phyloP scores from a whole-genome alignment of 2,113 vertebrate species.

The Dasyurus viverrinus region DNA sequence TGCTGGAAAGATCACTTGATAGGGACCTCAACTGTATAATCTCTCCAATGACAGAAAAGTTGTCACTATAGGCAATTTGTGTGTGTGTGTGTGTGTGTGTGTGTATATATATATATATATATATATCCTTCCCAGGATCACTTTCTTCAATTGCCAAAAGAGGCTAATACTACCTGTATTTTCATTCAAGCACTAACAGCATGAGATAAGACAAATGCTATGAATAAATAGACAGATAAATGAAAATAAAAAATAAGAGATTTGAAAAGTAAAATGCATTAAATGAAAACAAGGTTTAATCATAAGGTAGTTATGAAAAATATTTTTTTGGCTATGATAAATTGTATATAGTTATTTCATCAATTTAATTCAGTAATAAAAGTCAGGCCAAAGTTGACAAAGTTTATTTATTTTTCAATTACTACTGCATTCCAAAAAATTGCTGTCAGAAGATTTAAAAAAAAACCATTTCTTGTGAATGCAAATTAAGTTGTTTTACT shows the following conservation, averaged over 20 bases:
- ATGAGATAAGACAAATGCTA: slow-evolving; percentile 9
- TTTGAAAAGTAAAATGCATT: background rate
- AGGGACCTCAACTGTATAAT: background rate
- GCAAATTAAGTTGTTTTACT: background rate
- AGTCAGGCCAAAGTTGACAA: background rate
- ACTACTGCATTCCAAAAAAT: background rate
- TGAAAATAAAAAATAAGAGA: background rate
- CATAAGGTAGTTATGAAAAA: slow-evolving; percentile 8
- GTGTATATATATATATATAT: too few species aligned
- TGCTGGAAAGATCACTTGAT: background rate
- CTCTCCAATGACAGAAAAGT: background rate
- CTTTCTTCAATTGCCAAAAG: background rate
- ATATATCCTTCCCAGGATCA: background rate
- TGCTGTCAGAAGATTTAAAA: background rate
- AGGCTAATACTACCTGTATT: background rate
- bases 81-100: too few species aligned
- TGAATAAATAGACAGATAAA: background rate
- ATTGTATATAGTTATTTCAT: background rate
- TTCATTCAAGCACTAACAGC: background rate
- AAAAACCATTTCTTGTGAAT: background rate
- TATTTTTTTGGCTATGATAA: background rate
- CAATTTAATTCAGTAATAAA: slow-evolving; percentile 17
- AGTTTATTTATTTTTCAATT: background rate
- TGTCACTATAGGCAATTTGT: background rate
- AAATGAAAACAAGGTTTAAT: background rate